These are phyloP conservation scores for Parnassius smintheus DNA, from an alignment of 2,888 invertebrate species.

Conservation along the genomic window DNA sequence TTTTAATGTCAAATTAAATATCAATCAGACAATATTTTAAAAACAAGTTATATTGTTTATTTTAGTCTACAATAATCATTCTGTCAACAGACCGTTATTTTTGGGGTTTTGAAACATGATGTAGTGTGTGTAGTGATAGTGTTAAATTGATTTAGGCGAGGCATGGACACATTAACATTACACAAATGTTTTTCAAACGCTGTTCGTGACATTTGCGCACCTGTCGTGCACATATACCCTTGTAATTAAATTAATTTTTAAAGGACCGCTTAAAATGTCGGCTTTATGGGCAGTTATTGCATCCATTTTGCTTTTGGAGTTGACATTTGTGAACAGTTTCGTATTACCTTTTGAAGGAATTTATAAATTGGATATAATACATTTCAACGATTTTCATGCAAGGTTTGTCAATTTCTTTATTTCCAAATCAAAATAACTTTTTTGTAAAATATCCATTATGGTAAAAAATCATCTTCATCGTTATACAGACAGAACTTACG, in stretches of 20 bases:
- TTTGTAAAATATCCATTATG: no score
- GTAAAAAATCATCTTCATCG: no score
- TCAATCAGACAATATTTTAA: slow-evolving; percentile 2
- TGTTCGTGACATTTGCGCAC: background rate
- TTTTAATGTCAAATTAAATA: slow-evolving; percentile 1
- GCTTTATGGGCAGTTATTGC: background rate
- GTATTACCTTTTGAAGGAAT: slow-evolving; percentile 57
- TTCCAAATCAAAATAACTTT: no score
- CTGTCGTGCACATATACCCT: background rate
- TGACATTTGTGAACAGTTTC: slow-evolving; percentile 36
- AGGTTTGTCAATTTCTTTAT: slow-evolving; percentile 55
- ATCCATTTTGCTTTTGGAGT: slow-evolving; percentile 22
- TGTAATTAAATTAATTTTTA: no score
- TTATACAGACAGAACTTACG: no score
- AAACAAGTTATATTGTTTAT: background rate
- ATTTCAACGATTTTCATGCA: slow-evolving; percentile 82
- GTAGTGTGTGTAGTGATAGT: background rate
- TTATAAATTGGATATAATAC: slow-evolving; percentile 78
- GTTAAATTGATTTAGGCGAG: background rate
- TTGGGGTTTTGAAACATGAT: background rate
- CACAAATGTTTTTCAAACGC: background rate
- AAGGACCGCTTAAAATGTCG: background rate
- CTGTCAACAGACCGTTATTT: background rate
- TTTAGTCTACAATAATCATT: background rate
- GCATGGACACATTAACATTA: background rate